A percentile compares a stretch with the other conserved stretches of the same genome.
These are phyloP conservation scores for Agriotes lineatus DNA, from an alignment of 2,888 invertebrate genomes.

Conservation along the genomic window DNA sequence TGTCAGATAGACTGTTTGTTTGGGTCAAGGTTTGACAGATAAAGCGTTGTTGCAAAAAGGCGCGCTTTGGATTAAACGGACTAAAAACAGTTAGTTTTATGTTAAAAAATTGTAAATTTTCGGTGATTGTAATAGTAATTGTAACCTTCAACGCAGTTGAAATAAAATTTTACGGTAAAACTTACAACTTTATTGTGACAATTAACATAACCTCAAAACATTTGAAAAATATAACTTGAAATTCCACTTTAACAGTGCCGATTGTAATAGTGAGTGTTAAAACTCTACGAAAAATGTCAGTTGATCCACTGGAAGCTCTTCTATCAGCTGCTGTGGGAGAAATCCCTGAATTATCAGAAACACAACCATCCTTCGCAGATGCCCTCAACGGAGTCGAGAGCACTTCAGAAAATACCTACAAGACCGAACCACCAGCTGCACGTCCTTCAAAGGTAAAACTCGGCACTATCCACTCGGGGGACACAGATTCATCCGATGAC, in stretches of 20 bases:
- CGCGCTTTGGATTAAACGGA: background rate
- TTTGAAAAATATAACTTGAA: background rate
- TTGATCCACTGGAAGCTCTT: conserved; percentile 54
- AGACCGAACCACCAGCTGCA: background rate
- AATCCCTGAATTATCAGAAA: background rate
- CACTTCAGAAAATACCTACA: background rate
- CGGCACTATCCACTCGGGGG: conserved; percentile 69
- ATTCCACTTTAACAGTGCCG: too few species aligned
- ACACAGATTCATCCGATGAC: conserved; percentile 85
- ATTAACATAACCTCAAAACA: background rate
- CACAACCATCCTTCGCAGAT: background rate
- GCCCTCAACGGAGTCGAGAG: background rate
- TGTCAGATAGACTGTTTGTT: too few species aligned
- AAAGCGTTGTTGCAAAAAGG: background rate
- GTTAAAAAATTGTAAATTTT: too few species aligned
- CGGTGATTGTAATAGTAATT: too few species aligned
- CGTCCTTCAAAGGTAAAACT: background rate
- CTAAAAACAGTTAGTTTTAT: too few species aligned
- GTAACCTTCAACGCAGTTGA: too few species aligned
- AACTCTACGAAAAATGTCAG: background rate
- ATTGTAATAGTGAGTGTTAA: too few species aligned
- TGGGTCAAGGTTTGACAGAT: too few species aligned
- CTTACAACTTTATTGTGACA: background rate
- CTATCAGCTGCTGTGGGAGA: conserved; percentile 55
- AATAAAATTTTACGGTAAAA: too few species aligned